Percentiles rank a stretch among this genome's conserved stretches.
Conservation (phyloP, 2,888 invertebrate genomes). For the Baccha elongata region DNA sequence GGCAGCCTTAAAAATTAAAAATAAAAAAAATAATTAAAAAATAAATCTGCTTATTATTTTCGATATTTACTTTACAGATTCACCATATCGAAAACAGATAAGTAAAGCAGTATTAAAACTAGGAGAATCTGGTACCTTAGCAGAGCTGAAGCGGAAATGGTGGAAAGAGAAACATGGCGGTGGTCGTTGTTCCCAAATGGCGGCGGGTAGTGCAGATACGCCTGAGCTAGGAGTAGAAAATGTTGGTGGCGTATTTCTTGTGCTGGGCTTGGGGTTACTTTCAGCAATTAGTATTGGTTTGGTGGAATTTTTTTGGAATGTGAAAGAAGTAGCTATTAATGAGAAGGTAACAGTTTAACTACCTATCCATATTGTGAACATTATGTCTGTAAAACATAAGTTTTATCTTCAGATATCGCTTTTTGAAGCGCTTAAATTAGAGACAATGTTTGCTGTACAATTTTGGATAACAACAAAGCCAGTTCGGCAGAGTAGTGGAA, state of each 20-base stretch:
- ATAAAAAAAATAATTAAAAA: neutral
- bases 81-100: slow-evolving; percentile 90
- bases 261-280: slow-evolving; percentile 89
- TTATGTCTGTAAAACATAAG: no score
- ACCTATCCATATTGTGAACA: no score
- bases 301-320: slow-evolving; percentile 93
- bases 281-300: slow-evolving; percentile 89
- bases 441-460: slow-evolving; percentile 88
- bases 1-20: no score
- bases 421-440: slow-evolving; percentile 87
- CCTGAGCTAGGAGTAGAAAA: slow-evolving; percentile 84
- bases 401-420: slow-evolving; percentile 86
- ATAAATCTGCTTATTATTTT: no score
- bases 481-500: slow-evolving; percentile 81
- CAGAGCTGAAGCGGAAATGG: slow-evolving; percentile 94
- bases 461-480: slow-evolving; percentile 90
- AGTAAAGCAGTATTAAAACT: slow-evolving; percentile 94
- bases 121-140: slow-evolving; percentile 93
- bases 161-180: slow-evolving; percentile 89
- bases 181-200: slow-evolving; percentile 77
- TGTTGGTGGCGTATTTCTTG: slow-evolving; percentile 95
- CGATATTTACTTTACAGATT: slow-evolving; percentile 84
- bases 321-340: slow-evolving; percentile 89
- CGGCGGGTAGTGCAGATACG: slow-evolving; percentile 77
- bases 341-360: slow-evolving; percentile 88